Evolutionary conservation across 2,888 invertebrate genomes (phyloP).

Genomic region (Chironomus tentans): DNA sequence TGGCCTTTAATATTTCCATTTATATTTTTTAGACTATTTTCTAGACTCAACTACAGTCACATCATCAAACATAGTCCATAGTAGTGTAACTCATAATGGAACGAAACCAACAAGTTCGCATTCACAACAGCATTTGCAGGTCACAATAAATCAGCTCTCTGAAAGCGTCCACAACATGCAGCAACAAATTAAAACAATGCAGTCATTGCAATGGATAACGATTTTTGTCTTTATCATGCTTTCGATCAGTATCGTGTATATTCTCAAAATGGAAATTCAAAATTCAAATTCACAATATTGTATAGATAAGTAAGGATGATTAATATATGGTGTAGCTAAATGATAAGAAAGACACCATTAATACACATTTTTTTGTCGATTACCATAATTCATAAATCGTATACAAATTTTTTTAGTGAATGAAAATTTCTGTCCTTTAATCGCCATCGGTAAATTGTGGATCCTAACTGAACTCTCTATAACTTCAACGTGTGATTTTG

Average conservation of each 20-base stretch:
- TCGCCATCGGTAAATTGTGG: no score
- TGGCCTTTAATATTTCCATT: no score
- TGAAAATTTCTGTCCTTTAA: no score
- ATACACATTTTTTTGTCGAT: no score
- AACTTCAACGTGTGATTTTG: no score
- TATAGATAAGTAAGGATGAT: conserved; percentile 20
- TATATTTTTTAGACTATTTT: not conserved
- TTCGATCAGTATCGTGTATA: conserved; percentile 41
- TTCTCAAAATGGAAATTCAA: conserved; percentile 41
- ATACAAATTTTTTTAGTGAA: no score
- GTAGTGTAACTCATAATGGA: not conserved
- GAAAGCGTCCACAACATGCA: conserved; percentile 41
- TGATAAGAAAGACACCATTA: no score
- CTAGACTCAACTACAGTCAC: not conserved
- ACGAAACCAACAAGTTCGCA: not conserved
- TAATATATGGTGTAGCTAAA: no score
- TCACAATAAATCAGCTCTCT: conserved; percentile 39
- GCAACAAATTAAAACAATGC: conserved; percentile 43
- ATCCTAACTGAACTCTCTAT: no score
- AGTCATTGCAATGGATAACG: conserved; percentile 46
- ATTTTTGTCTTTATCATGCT: conserved; percentile 43
- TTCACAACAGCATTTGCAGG: conserved; percentile 11
- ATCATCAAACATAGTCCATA: not conserved
- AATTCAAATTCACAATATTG: conserved; percentile 31
- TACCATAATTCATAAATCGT: no score